Conservation (phyloP, 2,888 invertebrate genomes). For the Plutella xylostella region DNA sequence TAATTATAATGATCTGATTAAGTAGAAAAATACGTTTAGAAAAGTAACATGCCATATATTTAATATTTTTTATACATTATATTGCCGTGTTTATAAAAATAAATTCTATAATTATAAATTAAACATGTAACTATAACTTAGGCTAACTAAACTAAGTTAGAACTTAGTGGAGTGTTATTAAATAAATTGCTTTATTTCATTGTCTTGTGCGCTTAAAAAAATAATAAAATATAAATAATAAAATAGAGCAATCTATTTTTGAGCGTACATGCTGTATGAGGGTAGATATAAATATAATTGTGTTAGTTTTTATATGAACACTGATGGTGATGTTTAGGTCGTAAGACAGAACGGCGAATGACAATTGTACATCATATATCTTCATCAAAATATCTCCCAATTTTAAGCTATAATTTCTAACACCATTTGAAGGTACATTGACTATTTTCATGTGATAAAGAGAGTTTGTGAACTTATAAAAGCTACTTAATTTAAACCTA, state of each 20-base stretch:
- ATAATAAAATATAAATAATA: slow-evolving; percentile 26
- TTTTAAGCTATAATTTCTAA: no score
- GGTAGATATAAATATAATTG: slow-evolving; percentile 20
- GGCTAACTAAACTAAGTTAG: slow-evolving; percentile 9
- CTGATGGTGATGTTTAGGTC: slow-evolving; percentile 13
- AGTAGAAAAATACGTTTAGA: slow-evolving; percentile 35
- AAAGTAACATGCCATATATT: slow-evolving; percentile 69
- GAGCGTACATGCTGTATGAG: slow-evolving; percentile 17
- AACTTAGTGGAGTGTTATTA: slow-evolving; percentile 18
- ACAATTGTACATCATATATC: no score
- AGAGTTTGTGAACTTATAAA: neutral
- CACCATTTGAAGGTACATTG: slow-evolving; percentile 3
- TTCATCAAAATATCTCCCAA: no score
- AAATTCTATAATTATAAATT: neutral
- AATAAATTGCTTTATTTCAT: slow-evolving; percentile 48
- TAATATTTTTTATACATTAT: slow-evolving; percentile 49
- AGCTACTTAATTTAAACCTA: slow-evolving; percentile 8
- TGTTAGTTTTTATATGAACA: slow-evolving; percentile 18
- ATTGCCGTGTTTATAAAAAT: slow-evolving; percentile 41
- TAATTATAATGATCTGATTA: slow-evolving; percentile 15
- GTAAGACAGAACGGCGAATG: no score
- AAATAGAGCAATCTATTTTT: slow-evolving; percentile 39
- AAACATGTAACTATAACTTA: slow-evolving; percentile 17
- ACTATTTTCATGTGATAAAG: slow-evolving; percentile 3
- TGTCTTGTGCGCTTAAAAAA: slow-evolving; percentile 32